A percentile compares a stretch with the other conserved stretches of the same genome.
Evolutionary conservation across 2,888 invertebrate genomes (phyloP).

Genomic region (Hesperia comma): DNA sequence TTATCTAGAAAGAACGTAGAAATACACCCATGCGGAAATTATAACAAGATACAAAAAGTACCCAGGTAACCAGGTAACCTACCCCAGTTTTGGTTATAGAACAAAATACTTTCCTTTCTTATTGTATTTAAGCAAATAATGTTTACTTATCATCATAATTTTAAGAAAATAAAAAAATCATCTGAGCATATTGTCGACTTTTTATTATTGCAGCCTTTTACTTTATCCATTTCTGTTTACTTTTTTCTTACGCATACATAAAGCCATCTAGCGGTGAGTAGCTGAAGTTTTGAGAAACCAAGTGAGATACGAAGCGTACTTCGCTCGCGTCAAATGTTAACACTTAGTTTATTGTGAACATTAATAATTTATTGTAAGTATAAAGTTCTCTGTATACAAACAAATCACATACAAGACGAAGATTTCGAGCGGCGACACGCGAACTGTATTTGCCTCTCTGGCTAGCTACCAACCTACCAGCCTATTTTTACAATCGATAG

Average conservation of each 20-base stretch:
- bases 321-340: no score
- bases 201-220: slow-evolving; percentile 13
- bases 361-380: no score
- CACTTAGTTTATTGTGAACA: no score
- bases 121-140: slow-evolving; percentile 32
- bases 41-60: no score
- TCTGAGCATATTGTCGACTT: slow-evolving; percentile 35
- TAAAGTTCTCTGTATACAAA: no score
- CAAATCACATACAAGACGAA: no score
- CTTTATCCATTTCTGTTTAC: neutral
- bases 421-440: no score
- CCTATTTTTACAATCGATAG: no score
- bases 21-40: neutral
- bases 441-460: no score
- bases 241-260: neutral
- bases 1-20: neutral
- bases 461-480: no score
- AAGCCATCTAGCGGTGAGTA: slow-evolving; percentile 63
- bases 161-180: slow-evolving; percentile 44
- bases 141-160: slow-evolving; percentile 39
- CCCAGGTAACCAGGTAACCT: no score
- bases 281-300: slow-evolving; percentile 39
- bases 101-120: slow-evolving; percentile 28
- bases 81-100: neutral
- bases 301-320: no score